Conservation (phyloP, 2,113 vertebrate genomes). For the Bufo gargarizans region DNA sequence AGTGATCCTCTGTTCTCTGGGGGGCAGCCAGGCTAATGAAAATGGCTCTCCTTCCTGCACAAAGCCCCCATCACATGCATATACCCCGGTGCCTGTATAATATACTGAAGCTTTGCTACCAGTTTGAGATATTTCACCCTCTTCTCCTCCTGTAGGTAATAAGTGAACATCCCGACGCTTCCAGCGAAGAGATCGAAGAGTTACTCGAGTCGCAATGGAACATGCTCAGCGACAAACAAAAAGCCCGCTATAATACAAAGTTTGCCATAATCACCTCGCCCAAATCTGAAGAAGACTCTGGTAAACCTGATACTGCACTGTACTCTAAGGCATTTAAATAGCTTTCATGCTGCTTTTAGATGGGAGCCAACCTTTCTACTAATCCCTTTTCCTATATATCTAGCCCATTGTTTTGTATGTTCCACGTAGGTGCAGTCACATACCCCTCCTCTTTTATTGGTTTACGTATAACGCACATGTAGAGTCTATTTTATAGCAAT, state of each 20-base stretch:
- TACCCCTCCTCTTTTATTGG: neutral
- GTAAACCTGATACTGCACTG: slow-evolving; percentile 71
- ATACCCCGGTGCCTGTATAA: too few relatives aligned
- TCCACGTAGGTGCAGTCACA: neutral
- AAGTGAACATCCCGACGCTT: slow-evolving; percentile 78
- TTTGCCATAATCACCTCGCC: slow-evolving; percentile 76
- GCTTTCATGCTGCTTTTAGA: slow-evolving; percentile 42
- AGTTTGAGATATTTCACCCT: neutral
- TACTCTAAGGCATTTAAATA: slow-evolving; percentile 67
- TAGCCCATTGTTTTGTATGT: slow-evolving; percentile 24
- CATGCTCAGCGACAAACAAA: slow-evolving; percentile 80
- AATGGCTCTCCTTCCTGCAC: too few relatives aligned
- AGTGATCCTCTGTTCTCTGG: too few relatives aligned
- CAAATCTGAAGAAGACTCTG: slow-evolving; percentile 74
- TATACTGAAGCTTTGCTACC: neutral
- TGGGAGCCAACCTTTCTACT: slow-evolving; percentile 44
- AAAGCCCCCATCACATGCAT: too few relatives aligned
- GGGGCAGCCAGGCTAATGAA: too few relatives aligned
- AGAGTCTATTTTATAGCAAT: slow-evolving; percentile 21
- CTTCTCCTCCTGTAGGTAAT: slow-evolving; percentile 68
- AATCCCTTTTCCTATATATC: slow-evolving; percentile 29
- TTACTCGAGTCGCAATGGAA: slow-evolving; percentile 80
- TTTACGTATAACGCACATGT: slow-evolving; percentile 9
- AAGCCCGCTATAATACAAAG: slow-evolving; percentile 81
- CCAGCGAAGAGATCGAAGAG: slow-evolving; percentile 79